Conservation (phyloP, 1,140 invertebrate species). For the Hyposmocoma kahamanoa region DNA sequence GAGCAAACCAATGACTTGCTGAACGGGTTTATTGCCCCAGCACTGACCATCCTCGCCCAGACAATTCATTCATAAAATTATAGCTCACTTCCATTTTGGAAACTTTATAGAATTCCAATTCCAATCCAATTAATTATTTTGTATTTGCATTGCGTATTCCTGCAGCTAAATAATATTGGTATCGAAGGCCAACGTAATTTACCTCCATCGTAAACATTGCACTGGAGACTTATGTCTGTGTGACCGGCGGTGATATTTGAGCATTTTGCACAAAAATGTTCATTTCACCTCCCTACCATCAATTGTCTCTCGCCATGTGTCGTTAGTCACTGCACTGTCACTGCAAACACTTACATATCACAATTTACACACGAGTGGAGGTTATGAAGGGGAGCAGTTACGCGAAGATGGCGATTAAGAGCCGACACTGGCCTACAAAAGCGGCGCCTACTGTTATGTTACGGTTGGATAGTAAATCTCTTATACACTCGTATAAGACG, state of each 20-base stretch:
- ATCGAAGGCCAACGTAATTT: too few relatives aligned
- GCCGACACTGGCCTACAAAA: slow-evolving; percentile 38
- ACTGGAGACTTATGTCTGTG: slow-evolving; percentile 67
- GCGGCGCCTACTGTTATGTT: slow-evolving; percentile 58
- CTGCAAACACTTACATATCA: slow-evolving; percentile 21
- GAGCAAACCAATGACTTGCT: too few relatives aligned
- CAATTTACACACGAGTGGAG: slow-evolving; percentile 25
- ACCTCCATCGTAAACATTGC: slow-evolving; percentile 71
- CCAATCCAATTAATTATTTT: too few relatives aligned
- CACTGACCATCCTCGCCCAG: too few relatives aligned
- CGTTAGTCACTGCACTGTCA: slow-evolving; percentile 16
- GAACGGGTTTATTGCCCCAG: too few relatives aligned
- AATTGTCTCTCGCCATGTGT: slow-evolving; percentile 7
- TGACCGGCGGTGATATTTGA: slow-evolving; percentile 69
- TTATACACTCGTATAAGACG: too few relatives aligned
- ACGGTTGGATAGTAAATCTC: slow-evolving; percentile 47
- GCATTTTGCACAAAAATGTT: slow-evolving; percentile 70
- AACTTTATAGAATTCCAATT: too few relatives aligned
- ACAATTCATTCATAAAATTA: too few relatives aligned
- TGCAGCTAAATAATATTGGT: too few relatives aligned
- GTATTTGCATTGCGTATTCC: too few relatives aligned
- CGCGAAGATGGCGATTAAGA: slow-evolving; percentile 28
- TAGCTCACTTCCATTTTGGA: too few relatives aligned
- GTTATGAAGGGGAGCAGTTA: slow-evolving; percentile 24
- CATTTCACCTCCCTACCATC: slow-evolving; percentile 51